Conservation (phyloP, 2,113 vertebrate genomes). For the Montifringilla adamsi region DNA sequence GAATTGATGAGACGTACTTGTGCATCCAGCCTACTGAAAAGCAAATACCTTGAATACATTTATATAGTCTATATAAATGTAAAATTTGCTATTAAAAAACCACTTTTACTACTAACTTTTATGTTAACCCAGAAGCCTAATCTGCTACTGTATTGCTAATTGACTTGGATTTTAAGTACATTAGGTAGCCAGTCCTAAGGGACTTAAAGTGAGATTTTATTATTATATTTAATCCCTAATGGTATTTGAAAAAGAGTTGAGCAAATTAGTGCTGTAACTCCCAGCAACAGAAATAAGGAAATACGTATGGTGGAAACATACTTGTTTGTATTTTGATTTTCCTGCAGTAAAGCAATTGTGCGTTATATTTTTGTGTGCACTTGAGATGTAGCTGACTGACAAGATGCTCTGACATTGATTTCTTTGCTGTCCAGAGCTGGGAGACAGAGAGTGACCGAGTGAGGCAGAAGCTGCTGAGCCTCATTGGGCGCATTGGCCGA, state of each 20-base stretch:
- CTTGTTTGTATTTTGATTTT: neutral
- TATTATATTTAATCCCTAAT: neutral
- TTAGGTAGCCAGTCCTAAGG: neutral
- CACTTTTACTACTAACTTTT: neutral
- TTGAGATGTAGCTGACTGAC: neutral
- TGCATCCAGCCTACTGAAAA: neutral
- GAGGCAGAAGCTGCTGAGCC: conserved; percentile 92
- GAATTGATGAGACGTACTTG: neutral
- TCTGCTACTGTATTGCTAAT: neutral
- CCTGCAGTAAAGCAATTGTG: neutral
- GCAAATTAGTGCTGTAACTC: neutral
- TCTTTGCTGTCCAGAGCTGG: conserved; percentile 84
- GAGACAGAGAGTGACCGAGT: conserved; percentile 93
- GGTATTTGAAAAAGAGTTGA: neutral
- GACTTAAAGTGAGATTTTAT: neutral
- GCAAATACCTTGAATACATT: neutral
- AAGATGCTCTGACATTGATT: neutral
- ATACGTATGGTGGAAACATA: neutral
- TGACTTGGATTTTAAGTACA: neutral
- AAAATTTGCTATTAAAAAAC: neutral
- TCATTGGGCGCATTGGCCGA: conserved; percentile 94
- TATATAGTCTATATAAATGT: neutral
- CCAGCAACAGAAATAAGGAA: neutral
- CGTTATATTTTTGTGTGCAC: neutral
- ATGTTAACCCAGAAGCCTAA: neutral